phyloP scores from a whole-genome alignment of 2,888 invertebrate genomes.

The Drosophila silvestris region DNA sequence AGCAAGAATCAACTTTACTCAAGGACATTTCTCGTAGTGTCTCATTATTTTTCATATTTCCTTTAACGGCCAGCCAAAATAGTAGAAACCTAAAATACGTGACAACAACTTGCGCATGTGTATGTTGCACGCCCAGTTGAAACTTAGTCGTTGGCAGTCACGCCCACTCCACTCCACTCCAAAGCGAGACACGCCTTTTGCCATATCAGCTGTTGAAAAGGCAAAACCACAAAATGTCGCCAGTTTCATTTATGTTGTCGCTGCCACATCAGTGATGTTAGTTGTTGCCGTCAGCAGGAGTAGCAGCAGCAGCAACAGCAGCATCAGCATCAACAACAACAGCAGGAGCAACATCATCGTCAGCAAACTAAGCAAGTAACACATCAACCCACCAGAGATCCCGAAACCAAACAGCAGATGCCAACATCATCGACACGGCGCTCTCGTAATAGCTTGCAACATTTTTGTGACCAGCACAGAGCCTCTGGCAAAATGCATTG shows the following conservation, averaged over 20 bases:
- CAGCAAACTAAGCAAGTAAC: conserved; percentile 33
- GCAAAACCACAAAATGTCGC: conserved; percentile 55
- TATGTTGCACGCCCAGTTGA: conserved; percentile 3
- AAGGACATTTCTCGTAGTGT: conserved; percentile 66
- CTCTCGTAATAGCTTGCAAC: conserved; percentile 45
- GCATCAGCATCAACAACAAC: conserved; percentile 2
- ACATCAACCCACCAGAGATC: conserved; percentile 8
- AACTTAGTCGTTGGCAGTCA: conserved; percentile 33
- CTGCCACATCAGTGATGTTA: conserved; percentile 8
- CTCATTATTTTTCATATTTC: conserved; percentile 77
- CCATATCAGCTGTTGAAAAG: conserved; percentile 38
- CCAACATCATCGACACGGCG: conserved; percentile 36
- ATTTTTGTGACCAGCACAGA: conserved; percentile 32
- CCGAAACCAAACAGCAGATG: conserved; percentile 30
- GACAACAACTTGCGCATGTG: conserved; percentile 2
- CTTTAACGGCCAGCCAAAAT: conserved; percentile 51
- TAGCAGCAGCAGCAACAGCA: conserved; percentile 4
- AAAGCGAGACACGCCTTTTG: conserved; percentile 8
- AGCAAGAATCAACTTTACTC: conserved; percentile 64
- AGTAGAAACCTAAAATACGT: conserved; percentile 16
- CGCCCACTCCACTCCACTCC: conserved; percentile 15
- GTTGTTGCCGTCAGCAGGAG: conserved; percentile 6
- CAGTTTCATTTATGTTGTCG: conserved; percentile 47
- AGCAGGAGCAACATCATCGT: conserved; percentile 36
- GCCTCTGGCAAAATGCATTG: conserved; percentile 44